Percentiles rank a stretch among this genome's conserved stretches.
Conservation (phyloP, 2,797 vertebrate genomes). For the Lagodon rhomboides region DNA sequence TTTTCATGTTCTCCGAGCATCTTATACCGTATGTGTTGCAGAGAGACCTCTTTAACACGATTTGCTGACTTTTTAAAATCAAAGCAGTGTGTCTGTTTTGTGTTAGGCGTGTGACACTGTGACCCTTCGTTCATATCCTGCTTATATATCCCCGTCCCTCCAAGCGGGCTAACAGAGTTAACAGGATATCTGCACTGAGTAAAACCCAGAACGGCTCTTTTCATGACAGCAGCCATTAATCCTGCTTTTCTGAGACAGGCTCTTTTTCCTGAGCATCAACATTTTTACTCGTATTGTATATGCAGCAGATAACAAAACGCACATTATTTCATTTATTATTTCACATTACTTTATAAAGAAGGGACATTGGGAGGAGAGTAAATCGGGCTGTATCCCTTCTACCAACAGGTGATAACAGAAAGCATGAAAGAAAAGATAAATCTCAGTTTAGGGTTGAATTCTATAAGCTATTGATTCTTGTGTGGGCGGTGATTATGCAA, state of each 20-base stretch:
- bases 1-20: conserved; percentile 10
- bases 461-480: conserved; percentile 49
- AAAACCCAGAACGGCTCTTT: conserved; percentile 11
- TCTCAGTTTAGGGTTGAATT: conserved; percentile 25
- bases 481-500: conserved; percentile 55
- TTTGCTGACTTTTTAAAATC: conserved; percentile 47
- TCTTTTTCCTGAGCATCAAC: background rate
- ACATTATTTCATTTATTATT: background rate
- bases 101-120: conserved; percentile 3
- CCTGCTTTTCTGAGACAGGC: background rate
- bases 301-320: background rate
- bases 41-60: conserved; percentile 3
- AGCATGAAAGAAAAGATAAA: background rate
- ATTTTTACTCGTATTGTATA: background rate
- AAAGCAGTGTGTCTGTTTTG: conserved; percentile 22
- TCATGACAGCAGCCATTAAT: background rate
- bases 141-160: conserved; percentile 2
- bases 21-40: background rate
- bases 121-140: conserved; percentile 16
- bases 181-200: conserved; percentile 4
- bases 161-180: conserved; percentile 8
- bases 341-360: background rate
- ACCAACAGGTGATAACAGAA: background rate
- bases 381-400: background rate
- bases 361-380: background rate